Evolutionary conservation across 2,113 vertebrate species (phyloP), one percentile per base, ranked within the genome.

Genomic region (Oncorhynchus mykiss): DNA sequence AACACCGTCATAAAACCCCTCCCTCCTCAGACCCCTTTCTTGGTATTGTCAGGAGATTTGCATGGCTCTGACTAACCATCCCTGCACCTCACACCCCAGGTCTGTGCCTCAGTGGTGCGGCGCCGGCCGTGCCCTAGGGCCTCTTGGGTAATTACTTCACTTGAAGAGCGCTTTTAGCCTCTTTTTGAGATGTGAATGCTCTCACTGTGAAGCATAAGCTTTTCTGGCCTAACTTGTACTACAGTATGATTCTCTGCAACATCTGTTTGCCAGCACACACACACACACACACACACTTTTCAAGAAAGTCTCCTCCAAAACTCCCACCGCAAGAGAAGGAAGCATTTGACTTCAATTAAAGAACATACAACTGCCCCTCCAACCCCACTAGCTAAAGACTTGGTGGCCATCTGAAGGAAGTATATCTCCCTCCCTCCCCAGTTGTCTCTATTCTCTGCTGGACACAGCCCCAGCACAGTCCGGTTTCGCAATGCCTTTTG

Each of bases 131-230:
- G 80, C 78, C 72, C 77, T 83, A 48, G 73, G 85, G 87, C 87
- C 91, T 88, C 88, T 27, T 84, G 90, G 84, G 90, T 89, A 89
- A 92, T 92, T 90, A 91, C 89, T 90, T 93, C 91, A 93, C 88
- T 87, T 89, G 88, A 89, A 86, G 81, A 84, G 67, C 69, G 51
- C 88, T 88, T 87, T 92, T 82, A 83, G 70, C 85, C 83, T 87
- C 84, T 82, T 76, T 80, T 69, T 62, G 77, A 86, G 79, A 72
- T 65, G 79, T 91, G 88, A 93, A 92, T 90, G 85, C 85, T 75
- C 85, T 84, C 77, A 73, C 85, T 91, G 87, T 91, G 7, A 80
- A 85, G 80, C 74, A 13, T 8, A 48, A 81, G 82, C 72, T 77
- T 68, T 80, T 79, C 81, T 78, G 16, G 51, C 29, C 22, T 22